Percentiles rank a stretch among this genome's conserved stretches.
These are phyloP conservation scores for Cryptoblepharus egeriae DNA, from an alignment of 2,797 vertebrate genomes.

Conservation along the genomic window DNA sequence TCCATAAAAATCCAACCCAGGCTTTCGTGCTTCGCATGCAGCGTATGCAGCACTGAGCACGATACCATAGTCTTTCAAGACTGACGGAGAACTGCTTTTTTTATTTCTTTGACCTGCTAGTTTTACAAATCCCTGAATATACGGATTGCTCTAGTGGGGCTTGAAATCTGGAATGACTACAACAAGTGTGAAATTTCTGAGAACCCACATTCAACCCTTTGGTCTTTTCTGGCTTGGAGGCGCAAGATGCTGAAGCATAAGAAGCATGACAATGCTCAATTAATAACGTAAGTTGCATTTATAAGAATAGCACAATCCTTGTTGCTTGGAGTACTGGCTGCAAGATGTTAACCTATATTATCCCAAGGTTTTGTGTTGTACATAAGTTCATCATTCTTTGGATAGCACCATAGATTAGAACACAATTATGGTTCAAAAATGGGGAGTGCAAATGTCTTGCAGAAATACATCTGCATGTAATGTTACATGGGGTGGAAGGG, in stretches of 20 bases:
- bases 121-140: slow-evolving; percentile 93
- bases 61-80: no score
- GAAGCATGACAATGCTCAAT: slow-evolving; percentile 94
- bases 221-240: slow-evolving; percentile 92
- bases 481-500: no score
- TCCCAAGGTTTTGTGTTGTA: background rate
- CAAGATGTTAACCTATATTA: background rate
- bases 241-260: slow-evolving; percentile 84
- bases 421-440: background rate
- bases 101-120: slow-evolving; percentile 71
- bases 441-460: background rate
- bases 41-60: no score
- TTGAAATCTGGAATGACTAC: slow-evolving; percentile 91
- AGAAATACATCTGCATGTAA: background rate
- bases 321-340: rapidly evolving
- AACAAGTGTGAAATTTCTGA: slow-evolving; percentile 86
- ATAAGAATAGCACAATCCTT: background rate
- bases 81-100: background rate
- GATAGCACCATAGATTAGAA: background rate
- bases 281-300: slow-evolving; percentile 87
- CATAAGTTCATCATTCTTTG: background rate
- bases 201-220: slow-evolving; percentile 92
- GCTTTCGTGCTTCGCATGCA: no score
- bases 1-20: no score
- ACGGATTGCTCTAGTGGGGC: slow-evolving; percentile 90